phyloP scores from a whole-genome alignment of 2,888 invertebrate species.

The Agrotis exclamationis region DNA sequence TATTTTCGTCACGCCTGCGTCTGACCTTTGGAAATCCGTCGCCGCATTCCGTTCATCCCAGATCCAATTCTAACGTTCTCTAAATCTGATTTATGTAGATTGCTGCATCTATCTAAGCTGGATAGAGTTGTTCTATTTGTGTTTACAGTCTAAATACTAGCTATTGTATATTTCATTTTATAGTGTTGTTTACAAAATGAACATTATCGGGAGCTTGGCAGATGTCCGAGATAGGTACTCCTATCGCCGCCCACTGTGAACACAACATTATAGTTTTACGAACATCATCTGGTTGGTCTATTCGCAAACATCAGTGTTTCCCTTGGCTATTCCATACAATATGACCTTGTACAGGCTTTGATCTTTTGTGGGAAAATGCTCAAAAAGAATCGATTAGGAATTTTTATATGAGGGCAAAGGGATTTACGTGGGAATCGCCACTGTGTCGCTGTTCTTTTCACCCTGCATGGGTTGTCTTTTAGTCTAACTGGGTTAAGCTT shows the following conservation, averaged over 20 bases:
- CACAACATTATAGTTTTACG: not conserved
- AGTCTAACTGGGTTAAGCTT: too few relatives aligned
- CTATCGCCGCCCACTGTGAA: not conserved
- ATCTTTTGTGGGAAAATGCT: too few relatives aligned
- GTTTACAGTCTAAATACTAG: constrained; percentile 28
- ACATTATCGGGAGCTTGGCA: constrained; percentile 21
- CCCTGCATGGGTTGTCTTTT: not conserved
- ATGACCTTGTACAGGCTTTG: too few relatives aligned
- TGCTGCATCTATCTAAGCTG: constrained; percentile 23
- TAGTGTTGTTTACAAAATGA: constrained; percentile 40
- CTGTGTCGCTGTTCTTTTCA: too few relatives aligned
- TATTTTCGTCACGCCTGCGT: constrained; percentile 30
- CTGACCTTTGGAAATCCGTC: constrained; percentile 45
- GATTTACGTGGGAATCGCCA: too few relatives aligned
- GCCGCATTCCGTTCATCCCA: constrained; percentile 26
- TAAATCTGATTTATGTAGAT: constrained; percentile 49
- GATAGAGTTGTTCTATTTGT: constrained; percentile 39
- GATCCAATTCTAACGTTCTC: constrained; percentile 11
- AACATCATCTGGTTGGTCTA: not conserved
- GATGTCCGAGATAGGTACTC: constrained; percentile 22
- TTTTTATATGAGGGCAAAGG: too few relatives aligned
- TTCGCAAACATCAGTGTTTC: too few relatives aligned
- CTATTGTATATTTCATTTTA: constrained; percentile 28
- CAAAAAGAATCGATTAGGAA: too few relatives aligned
- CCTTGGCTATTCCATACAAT: too few relatives aligned